Evolutionary conservation across 2,113 vertebrate genomes (phyloP).

Genomic region (rabbit (Oryctolagus cuniculus)): DNA sequence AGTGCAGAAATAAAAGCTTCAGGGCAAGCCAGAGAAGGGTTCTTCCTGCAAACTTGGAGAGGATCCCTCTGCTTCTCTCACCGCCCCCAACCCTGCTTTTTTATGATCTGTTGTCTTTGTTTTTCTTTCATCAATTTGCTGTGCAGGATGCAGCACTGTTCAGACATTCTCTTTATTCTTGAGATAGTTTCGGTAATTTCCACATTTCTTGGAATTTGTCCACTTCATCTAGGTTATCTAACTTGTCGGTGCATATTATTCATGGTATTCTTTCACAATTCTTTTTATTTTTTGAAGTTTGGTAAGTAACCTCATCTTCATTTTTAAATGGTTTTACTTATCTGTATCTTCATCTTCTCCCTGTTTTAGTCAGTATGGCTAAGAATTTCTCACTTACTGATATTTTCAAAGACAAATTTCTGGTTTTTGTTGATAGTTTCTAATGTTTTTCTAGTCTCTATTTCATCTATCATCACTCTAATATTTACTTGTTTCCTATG

Average conservation of each 20-base stretch:
- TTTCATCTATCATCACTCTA: not conserved
- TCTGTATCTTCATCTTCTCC: not conserved
- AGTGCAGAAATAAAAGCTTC: too few species aligned
- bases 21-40: too few species aligned
- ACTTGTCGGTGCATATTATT: not conserved
- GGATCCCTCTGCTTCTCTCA: too few species aligned
- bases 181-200: not conserved
- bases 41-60: too few species aligned
- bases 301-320: not conserved
- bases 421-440: not conserved
- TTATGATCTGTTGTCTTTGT: too few species aligned
- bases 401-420: not conserved
- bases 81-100: too few species aligned
- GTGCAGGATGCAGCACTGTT: too few species aligned
- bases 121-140: too few species aligned
- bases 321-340: not conserved
- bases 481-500: not conserved
- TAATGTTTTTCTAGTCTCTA: not conserved
- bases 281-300: not conserved
- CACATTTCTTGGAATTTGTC: not conserved
- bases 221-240: not conserved
- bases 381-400: not conserved
- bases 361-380: not conserved
- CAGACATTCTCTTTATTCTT: not conserved
- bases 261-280: not conserved